Conservation (phyloP, 2,888 invertebrate species). For the Brachycybe producta region DNA sequence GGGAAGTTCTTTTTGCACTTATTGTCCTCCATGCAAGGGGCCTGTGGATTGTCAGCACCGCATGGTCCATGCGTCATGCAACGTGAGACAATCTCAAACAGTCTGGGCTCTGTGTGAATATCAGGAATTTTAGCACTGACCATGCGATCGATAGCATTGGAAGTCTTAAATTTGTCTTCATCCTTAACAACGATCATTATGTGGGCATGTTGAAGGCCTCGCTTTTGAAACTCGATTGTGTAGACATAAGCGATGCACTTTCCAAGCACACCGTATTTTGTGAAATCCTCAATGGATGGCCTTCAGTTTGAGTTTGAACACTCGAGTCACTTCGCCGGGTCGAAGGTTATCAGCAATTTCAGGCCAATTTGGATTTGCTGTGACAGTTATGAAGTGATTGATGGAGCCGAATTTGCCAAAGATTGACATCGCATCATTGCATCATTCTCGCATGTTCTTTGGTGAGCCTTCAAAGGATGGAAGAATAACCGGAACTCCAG, state of each 20-base stretch:
- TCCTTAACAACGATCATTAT: constrained; percentile 19
- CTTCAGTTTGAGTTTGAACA: constrained; percentile 25
- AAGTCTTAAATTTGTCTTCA: constrained; percentile 13
- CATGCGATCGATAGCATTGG: constrained; percentile 16
- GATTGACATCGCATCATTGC: constrained; percentile 36
- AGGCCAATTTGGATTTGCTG: constrained; percentile 35
- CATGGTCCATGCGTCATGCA: constrained; percentile 27
- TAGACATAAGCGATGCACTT: constrained; percentile 16
- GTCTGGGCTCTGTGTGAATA: constrained; percentile 18
- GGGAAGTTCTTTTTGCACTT: constrained; percentile 33
- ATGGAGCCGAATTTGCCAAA: constrained; percentile 34
- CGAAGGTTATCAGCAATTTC: constrained; percentile 33
- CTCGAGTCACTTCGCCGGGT: constrained; percentile 31
- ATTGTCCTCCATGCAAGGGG: constrained; percentile 32
- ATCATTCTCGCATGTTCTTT: constrained; percentile 31
- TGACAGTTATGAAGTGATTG: constrained; percentile 35
- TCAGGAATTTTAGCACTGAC: constrained; percentile 25
- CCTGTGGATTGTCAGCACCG: constrained; percentile 22
- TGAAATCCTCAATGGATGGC: constrained; percentile 14
- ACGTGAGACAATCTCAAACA: constrained; percentile 21
- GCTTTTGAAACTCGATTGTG: constrained; percentile 25
- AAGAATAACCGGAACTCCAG: too few species aligned
- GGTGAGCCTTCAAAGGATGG: too few species aligned
- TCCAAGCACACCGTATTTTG: constrained; percentile 13
- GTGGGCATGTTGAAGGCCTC: constrained; percentile 23